These are phyloP conservation scores for Cancer borealis DNA, from an alignment of 2,888 invertebrate genomes.

Conservation along the genomic window DNA sequence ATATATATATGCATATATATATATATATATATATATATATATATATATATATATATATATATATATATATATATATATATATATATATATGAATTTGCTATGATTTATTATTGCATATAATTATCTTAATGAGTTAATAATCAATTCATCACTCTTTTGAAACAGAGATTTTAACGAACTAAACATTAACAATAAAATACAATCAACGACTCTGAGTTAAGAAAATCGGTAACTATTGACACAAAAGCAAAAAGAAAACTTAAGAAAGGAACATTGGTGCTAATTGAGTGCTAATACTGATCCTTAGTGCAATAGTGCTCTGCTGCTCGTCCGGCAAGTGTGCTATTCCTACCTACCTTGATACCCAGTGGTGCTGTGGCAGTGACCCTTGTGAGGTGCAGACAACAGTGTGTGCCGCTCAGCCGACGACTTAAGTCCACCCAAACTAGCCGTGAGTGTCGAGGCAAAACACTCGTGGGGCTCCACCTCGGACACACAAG, in stretches of 20 bases:
- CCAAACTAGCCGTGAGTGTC: background rate
- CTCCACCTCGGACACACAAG: background rate
- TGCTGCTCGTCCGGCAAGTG: conserved; percentile 11
- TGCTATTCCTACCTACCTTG: conserved; percentile 30
- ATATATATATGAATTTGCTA: conserved; percentile 45
- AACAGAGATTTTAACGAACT: conserved; percentile 71
- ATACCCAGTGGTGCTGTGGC: conserved; percentile 53
- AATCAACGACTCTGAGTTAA: background rate
- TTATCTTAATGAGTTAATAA: conserved; percentile 44
- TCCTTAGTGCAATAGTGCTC: conserved; percentile 58
- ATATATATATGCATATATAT: conserved; percentile 35
- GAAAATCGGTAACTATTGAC: conserved; percentile 22
- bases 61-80: conserved; percentile 41
- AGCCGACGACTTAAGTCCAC: background rate
- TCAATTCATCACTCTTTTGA: conserved; percentile 63
- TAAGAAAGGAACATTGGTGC: conserved; percentile 56
- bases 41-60: conserved; percentile 24
- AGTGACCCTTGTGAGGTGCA: conserved; percentile 31
- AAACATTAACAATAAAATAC: conserved; percentile 46
- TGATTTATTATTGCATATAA: conserved; percentile 5
- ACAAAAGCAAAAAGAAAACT: conserved; percentile 16
- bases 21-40: conserved; percentile 12
- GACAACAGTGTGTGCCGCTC: conserved; percentile 17
- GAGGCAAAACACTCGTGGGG: background rate
- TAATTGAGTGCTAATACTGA: conserved; percentile 62